Percentiles rank a stretch among this genome's conserved stretches.
phyloP scores from a whole-genome alignment of 2,113 vertebrate genomes.

The Probosciger aterrimus region DNA sequence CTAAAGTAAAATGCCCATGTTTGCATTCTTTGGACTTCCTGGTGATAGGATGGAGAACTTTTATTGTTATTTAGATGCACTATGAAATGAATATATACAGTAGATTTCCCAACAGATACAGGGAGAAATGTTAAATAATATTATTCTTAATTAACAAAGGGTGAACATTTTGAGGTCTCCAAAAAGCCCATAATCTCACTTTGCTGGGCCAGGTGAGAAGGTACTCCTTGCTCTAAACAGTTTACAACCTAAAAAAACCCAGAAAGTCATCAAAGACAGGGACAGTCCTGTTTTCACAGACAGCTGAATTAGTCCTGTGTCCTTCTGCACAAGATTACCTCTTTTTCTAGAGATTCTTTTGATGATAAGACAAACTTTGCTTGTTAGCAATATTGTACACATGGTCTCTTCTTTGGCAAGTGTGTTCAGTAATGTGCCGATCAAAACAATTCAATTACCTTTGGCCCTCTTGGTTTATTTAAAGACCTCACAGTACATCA shows the following conservation, averaged over 20 bases:
- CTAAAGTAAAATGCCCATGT: neutral
- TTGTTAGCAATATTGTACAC: neutral
- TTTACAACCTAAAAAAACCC: neutral
- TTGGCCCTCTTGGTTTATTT: neutral
- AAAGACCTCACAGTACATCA: neutral
- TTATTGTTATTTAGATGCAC: neutral
- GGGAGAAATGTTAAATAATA: neutral
- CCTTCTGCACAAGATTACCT: neutral
- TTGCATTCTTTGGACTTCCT: neutral
- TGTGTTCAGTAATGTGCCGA: neutral
- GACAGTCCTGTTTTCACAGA: neutral
- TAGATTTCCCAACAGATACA: neutral
- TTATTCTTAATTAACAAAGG: neutral
- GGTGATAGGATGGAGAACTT: neutral
- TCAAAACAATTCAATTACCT: slow-evolving; percentile 9
- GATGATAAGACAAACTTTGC: neutral
- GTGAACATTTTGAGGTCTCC: neutral
- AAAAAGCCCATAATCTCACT: neutral
- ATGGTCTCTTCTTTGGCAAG: neutral
- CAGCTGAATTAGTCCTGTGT: neutral
- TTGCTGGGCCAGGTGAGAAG: neutral
- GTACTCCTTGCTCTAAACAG: neutral
- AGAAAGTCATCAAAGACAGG: neutral
- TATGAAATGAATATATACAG: neutral
- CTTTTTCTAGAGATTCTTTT: neutral